phyloP scores from a whole-genome alignment of 2,113 vertebrate genomes.

The Thinocorus orbignyianus region DNA sequence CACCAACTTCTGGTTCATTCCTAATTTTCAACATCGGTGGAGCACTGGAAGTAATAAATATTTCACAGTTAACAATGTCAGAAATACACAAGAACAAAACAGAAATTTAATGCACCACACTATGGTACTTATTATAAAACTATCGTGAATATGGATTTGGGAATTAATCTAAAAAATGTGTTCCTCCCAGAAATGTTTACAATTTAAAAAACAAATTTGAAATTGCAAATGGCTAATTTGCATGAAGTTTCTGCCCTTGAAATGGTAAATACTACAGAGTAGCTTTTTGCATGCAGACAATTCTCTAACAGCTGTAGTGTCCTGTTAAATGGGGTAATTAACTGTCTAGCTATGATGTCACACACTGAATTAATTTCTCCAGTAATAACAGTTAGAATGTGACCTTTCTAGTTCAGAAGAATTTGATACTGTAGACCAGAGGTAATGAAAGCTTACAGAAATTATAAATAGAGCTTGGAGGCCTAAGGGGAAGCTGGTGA shows the following conservation, averaged over 20 bases:
- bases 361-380: constrained; percentile 37
- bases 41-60: neutral
- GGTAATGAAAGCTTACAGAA: constrained; percentile 7
- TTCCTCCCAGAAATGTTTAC: neutral
- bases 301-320: neutral
- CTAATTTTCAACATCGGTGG: neutral
- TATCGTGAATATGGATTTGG: neutral
- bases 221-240: neutral
- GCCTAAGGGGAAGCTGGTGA: neutral
- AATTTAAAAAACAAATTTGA: neutral
- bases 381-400: constrained; percentile 52
- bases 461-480: constrained; percentile 44
- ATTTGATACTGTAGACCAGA: constrained; percentile 21
- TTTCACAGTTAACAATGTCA: neutral
- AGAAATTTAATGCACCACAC: neutral
- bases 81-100: neutral
- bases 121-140: neutral
- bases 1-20: neutral
- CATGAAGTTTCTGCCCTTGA: neutral
- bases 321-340: constrained; percentile 8
- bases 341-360: constrained; percentile 32
- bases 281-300: neutral
- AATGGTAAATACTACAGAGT: neutral
- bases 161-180: neutral
- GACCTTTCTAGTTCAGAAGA: constrained; percentile 39